Evolutionary conservation across 2,888 invertebrate genomes (phyloP), one percentile per base, ranked within the genome.

Genomic region (Andrena hattorfiana): DNA sequence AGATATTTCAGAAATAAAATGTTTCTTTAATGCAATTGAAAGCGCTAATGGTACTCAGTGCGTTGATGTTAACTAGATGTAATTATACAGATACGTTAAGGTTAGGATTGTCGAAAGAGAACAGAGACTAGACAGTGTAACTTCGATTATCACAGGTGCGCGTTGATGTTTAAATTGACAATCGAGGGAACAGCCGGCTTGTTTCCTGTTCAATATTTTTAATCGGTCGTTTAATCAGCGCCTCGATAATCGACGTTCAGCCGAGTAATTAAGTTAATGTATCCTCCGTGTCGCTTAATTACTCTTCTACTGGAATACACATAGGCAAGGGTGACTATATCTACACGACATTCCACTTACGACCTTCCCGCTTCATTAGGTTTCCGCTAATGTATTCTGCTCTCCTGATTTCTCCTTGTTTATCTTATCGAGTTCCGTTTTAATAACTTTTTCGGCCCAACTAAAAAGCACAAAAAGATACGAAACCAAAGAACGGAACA

Each of bases 261-360:
- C 67, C 60, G 69, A 56, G 62, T 67, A 62, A 80, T 69, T 75
- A 75, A 71, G 62, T 62, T 71, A 42, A 75, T 59, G 30, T 75
- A 75, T 71, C 56, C 67, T 70, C 54, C 69, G 56, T 68, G 30
- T 69, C 63, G 70, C 75, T 82, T 74, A 63, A 71, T 71, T 71
- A 82, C 70, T 71, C 32, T 73, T 48, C 72, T 71, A 62, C 77
- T 72, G 60, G 66, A 74, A 70, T 32, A 77, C 66, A 63, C 66
- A 63, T 28, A 75, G 69, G 72, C 79, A 84, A 84, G 76, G 84
- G 76, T 84, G 80, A 71, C 76, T 84, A 76, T 73, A 49, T 69
- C 70, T 84, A 84, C 79, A 84, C 80, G 68, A 59, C 49, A 70
- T 54, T 71, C 60, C 35, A 42, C 10, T 64, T 78, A 72, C n/a